Percentiles rank a stretch among this genome's conserved stretches.
These are phyloP conservation scores for Plagiodera versicolora DNA, from an alignment of 2,888 invertebrate genomes.

Conservation along the genomic window DNA sequence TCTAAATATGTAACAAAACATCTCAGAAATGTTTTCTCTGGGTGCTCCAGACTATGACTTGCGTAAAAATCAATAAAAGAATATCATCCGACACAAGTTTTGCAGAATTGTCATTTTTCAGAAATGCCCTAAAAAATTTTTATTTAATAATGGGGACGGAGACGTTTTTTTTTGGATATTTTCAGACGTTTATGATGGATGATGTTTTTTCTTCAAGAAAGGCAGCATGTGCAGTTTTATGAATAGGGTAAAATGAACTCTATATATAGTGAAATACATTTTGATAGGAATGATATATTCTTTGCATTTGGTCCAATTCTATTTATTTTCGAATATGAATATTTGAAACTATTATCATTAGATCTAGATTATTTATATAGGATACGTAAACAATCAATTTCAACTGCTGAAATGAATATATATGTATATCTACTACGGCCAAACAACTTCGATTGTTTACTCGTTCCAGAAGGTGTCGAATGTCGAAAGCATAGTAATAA, in stretches of 20 bases:
- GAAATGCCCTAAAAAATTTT: constrained; percentile 12
- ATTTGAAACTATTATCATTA: too few species aligned
- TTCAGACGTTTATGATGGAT: constrained; percentile 9
- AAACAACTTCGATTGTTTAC: too few species aligned
- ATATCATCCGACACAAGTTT: constrained; percentile 26
- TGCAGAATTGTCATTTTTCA: constrained; percentile 8
- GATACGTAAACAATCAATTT: too few species aligned
- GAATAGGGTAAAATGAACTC: not conserved
- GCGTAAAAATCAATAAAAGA: constrained; percentile 36
- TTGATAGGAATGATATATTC: not conserved
- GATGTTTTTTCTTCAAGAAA: not conserved
- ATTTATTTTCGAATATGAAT: too few species aligned
- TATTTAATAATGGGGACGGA: constrained; percentile 13
- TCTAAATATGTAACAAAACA: constrained; percentile 12
- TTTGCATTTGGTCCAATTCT: too few species aligned
- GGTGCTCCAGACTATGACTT: constrained; percentile 37
- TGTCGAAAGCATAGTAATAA: too few species aligned
- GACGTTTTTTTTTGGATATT: not conserved
- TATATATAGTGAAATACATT: not conserved
- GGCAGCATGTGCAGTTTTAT: not conserved
- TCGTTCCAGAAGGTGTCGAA: too few species aligned
- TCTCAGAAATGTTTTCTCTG: constrained; percentile 14
- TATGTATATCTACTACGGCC: too few species aligned
- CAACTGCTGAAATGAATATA: too few species aligned
- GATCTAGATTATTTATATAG: too few species aligned